Conservation (phyloP, 2,113 vertebrate genomes). For the Toxostoma redivivum region DNA sequence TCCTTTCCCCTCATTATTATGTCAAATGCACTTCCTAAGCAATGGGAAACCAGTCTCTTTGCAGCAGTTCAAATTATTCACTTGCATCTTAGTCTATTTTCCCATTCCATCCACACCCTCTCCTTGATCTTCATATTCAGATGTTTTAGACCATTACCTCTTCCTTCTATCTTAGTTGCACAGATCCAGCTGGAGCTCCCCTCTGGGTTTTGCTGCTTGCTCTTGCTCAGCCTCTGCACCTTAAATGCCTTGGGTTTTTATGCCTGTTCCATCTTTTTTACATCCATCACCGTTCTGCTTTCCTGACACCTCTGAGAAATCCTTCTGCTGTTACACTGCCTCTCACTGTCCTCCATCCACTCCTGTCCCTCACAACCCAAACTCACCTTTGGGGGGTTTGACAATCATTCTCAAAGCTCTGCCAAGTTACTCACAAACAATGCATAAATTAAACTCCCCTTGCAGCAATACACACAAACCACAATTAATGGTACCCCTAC, state of each 20-base stretch:
- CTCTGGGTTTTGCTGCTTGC: conserved; percentile 3
- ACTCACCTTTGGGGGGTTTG: background rate
- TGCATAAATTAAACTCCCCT: background rate
- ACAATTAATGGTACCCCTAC: background rate
- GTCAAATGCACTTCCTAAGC: background rate
- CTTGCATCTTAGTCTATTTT: background rate
- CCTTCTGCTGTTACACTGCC: background rate
- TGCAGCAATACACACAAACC: background rate
- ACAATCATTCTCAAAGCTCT: background rate
- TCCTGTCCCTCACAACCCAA: background rate
- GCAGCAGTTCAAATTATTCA: background rate
- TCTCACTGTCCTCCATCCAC: background rate
- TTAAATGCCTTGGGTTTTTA: background rate
- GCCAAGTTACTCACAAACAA: background rate
- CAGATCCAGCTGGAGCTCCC: conserved; percentile 18
- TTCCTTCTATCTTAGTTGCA: conserved; percentile 8
- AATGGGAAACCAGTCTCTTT: background rate
- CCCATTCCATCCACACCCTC: background rate
- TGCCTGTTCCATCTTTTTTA: background rate
- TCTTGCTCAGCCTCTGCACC: conserved; percentile 3
- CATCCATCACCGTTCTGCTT: background rate
- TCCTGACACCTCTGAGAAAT: conserved; percentile 1
- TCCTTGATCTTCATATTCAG: background rate
- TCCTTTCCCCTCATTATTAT: conserved; percentile 16
- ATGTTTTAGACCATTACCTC: conserved; percentile 27